phyloP scores from a whole-genome alignment of 1,140 invertebrate genomes.

The Lasaia peninsularis region DNA sequence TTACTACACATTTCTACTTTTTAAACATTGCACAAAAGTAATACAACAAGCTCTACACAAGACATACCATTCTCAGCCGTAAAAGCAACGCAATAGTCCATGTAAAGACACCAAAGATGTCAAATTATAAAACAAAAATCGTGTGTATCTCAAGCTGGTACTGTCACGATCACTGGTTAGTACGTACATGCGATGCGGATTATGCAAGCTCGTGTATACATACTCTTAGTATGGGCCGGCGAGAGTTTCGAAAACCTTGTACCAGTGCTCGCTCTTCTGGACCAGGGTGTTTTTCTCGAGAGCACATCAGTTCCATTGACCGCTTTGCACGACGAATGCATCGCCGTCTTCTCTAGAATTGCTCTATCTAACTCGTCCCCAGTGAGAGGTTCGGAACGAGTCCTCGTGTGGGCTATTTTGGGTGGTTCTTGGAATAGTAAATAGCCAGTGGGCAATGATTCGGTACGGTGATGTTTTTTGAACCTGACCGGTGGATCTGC shows the following conservation, averaged over 20 bases:
- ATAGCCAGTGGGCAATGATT: slow-evolving; percentile 55
- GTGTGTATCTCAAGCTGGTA: not conserved
- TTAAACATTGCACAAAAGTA: not conserved
- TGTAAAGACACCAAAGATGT: not conserved
- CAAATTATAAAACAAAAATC: not conserved
- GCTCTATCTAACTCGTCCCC: slow-evolving; percentile 78
- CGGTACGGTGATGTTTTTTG: slow-evolving; percentile 56
- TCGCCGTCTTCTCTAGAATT: slow-evolving; percentile 69
- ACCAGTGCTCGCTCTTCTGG: slow-evolving; percentile 51
- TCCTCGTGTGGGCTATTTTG: slow-evolving; percentile 79
- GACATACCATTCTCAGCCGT: not conserved
- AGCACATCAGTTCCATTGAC: slow-evolving; percentile 44
- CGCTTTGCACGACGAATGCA: slow-evolving; percentile 52
- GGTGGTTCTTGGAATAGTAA: slow-evolving; percentile 49
- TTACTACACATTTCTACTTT: too few relatives aligned
- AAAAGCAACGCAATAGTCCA: not conserved
- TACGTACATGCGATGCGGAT: slow-evolving; percentile 31
- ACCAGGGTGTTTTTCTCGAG: slow-evolving; percentile 50
- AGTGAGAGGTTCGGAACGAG: slow-evolving; percentile 81
- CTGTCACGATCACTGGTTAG: slow-evolving; percentile 20
- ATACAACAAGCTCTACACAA: not conserved
- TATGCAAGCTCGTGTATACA: slow-evolving; percentile 47
- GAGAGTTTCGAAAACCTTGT: slow-evolving; percentile 54
- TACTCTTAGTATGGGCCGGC: slow-evolving; percentile 65
- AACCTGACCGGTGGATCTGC: slow-evolving; percentile 38